phyloP scores from a whole-genome alignment of 1,140 invertebrate species.

The Homarus americanus region DNA sequence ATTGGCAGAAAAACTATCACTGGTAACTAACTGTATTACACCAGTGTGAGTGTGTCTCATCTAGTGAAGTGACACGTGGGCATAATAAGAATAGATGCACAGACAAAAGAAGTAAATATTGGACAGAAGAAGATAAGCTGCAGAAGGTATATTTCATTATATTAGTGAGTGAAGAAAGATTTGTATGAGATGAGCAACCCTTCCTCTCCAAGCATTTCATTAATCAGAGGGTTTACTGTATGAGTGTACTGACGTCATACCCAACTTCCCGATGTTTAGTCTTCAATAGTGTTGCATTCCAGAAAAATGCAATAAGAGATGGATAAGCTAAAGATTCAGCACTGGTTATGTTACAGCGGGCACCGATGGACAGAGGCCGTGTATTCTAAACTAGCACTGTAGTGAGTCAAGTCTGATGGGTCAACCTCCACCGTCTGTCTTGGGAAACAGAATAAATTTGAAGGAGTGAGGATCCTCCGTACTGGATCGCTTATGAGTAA shows the following conservation, averaged over 20 bases:
- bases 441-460: neutral
- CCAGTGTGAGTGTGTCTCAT: too few relatives aligned
- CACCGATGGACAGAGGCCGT: neutral
- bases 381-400: slow-evolving; percentile 11
- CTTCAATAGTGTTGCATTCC: neutral
- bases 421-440: neutral
- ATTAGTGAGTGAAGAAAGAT: too few relatives aligned
- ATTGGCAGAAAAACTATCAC: too few relatives aligned
- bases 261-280: neutral
- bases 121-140: too few relatives aligned
- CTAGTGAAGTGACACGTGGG: too few relatives aligned
- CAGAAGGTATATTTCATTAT: too few relatives aligned
- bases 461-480: too few relatives aligned
- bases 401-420: neutral
- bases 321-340: slow-evolving; percentile 6
- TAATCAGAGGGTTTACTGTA: neutral
- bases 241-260: neutral
- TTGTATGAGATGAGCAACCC: too few relatives aligned
- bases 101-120: too few relatives aligned
- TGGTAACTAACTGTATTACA: too few relatives aligned
- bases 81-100: too few relatives aligned
- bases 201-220: neutral
- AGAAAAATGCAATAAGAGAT: slow-evolving; percentile 6
- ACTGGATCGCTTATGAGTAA: too few relatives aligned
- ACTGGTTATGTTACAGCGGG: neutral